Conservation (phyloP, 1,140 invertebrate species). For the Neodiprion fabricii region DNA sequence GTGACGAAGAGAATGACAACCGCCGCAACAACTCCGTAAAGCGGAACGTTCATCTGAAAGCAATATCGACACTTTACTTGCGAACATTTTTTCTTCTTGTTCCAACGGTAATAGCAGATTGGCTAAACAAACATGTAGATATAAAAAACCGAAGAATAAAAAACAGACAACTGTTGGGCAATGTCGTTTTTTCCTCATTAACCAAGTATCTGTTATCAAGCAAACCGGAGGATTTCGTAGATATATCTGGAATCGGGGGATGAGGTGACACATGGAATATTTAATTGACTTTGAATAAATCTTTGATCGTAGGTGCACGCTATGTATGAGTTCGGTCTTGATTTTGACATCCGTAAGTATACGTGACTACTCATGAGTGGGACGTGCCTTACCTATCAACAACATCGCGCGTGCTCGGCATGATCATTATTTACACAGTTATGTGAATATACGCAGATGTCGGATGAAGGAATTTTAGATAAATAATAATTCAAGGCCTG, state of each 20-base stretch:
- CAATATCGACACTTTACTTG: conserved; percentile 26
- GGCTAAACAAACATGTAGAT: background rate
- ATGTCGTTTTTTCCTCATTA: too few species aligned
- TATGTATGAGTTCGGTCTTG: too few species aligned
- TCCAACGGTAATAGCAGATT: too few species aligned
- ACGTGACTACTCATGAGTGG: background rate
- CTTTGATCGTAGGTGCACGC: too few species aligned
- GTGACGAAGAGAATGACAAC: conserved; percentile 47
- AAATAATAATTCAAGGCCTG: background rate
- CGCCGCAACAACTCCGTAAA: conserved; percentile 53
- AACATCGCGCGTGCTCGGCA: background rate
- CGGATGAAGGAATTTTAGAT: background rate
- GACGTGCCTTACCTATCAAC: background rate
- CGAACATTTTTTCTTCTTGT: too few species aligned
- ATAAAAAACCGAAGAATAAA: background rate
- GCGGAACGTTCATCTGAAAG: conserved; percentile 56
- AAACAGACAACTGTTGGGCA: too few species aligned
- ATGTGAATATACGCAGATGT: background rate
- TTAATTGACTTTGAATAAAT: too few species aligned
- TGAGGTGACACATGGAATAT: too few species aligned
- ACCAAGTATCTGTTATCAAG: too few species aligned
- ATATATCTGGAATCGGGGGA: too few species aligned
- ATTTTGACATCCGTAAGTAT: too few species aligned
- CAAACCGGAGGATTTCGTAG: too few species aligned
- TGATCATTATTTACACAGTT: background rate